A percentile compares a stretch with the other conserved stretches of the same genome.
Evolutionary conservation across 2,888 invertebrate genomes (phyloP).

Genomic region (Lampropteryx suffumata): DNA sequence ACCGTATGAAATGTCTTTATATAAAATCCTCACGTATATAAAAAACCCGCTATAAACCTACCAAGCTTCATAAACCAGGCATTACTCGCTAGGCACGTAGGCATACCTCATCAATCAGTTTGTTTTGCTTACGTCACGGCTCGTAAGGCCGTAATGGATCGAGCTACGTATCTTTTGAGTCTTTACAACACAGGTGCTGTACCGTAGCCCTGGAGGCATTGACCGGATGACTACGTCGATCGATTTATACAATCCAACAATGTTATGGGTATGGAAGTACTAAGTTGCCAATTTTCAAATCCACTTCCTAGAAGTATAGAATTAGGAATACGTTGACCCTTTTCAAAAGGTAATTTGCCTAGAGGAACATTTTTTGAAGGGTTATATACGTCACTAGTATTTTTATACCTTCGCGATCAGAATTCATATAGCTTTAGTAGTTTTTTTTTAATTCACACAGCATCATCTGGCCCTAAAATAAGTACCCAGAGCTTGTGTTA

Average conservation of each 20-base stretch:
- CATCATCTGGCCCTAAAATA: no score
- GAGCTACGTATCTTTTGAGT: neutral
- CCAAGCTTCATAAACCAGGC: neutral
- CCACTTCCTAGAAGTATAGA: no score
- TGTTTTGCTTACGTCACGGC: constrained; percentile 16
- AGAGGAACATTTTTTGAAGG: no score
- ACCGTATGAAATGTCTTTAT: no score
- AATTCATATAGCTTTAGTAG: no score
- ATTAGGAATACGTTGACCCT: no score
- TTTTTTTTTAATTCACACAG: no score
- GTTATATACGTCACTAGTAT: no score
- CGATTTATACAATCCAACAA: neutral
- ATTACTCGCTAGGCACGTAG: constrained; percentile 19
- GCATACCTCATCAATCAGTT: constrained; percentile 21
- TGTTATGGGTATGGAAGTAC: neutral
- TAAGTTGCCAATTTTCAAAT: neutral
- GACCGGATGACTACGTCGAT: neutral
- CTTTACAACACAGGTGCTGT: neutral
- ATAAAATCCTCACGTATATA: constrained; percentile 1
- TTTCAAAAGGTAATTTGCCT: no score
- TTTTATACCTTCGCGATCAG: no score
- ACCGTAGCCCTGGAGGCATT: neutral
- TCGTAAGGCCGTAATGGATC: constrained; percentile 6
- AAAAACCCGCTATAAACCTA: neutral
- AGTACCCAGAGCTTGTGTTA: no score